phyloP scores from a whole-genome alignment of 2,888 invertebrate species.

The Tolmerus cingulatus region DNA sequence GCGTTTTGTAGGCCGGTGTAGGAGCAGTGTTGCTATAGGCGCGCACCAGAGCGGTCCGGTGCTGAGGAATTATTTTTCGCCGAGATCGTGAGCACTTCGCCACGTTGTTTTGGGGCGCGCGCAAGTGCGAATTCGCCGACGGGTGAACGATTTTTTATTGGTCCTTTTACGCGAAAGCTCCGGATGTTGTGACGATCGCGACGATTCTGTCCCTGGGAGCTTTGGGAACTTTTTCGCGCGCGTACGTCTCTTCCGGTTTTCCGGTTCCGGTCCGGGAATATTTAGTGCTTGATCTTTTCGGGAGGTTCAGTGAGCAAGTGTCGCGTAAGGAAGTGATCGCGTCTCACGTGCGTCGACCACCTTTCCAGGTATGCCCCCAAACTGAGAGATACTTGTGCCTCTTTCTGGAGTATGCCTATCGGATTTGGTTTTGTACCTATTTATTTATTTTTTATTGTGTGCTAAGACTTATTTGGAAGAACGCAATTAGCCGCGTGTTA shows the following conservation, averaged over 20 bases:
- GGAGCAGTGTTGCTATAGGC: slow-evolving; percentile 13
- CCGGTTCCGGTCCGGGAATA: background rate
- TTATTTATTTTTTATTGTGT: background rate
- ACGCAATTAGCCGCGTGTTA: background rate
- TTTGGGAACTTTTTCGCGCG: background rate
- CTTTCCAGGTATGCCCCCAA: background rate
- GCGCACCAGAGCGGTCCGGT: background rate
- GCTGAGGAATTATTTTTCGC: background rate
- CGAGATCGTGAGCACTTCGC: background rate
- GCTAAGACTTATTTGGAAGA: background rate
- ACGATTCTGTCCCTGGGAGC: background rate
- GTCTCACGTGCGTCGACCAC: background rate
- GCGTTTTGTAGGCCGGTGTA: slow-evolving; percentile 42
- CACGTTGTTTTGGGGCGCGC: background rate
- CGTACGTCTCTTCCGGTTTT: background rate
- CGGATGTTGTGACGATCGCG: background rate
- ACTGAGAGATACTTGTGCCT: background rate
- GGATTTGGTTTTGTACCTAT: background rate
- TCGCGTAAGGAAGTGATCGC: background rate
- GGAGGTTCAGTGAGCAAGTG: background rate
- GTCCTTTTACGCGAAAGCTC: slow-evolving; percentile 19
- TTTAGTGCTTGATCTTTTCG: background rate
- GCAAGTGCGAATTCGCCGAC: slow-evolving; percentile 32
- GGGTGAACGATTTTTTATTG: slow-evolving; percentile 1
- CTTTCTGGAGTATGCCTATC: background rate